Percentiles rank a stretch among this genome's conserved stretches.
phyloP scores from a whole-genome alignment of 2,888 invertebrate species.

The Apodemia zela region DNA sequence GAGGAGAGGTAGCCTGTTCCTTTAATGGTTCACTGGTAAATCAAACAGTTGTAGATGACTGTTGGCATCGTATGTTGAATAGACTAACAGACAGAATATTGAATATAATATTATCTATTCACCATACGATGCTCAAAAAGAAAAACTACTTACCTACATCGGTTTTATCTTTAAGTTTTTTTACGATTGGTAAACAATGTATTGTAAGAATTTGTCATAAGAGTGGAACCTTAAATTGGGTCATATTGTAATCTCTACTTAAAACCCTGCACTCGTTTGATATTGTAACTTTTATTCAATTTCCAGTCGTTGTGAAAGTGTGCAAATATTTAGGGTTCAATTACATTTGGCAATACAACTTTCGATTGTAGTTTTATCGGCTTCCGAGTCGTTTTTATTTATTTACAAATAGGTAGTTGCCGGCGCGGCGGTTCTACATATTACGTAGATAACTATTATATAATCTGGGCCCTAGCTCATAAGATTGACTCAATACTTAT shows the following conservation, averaged over 20 bases:
- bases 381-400: neutral
- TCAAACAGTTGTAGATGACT: no score
- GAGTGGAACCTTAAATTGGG: neutral
- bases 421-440: no score
- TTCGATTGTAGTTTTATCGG: neutral
- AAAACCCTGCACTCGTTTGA: neutral
- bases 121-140: no score
- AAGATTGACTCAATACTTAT: no score
- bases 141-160: no score
- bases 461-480: no score
- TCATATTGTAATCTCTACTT: neutral
- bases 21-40: no score
- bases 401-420: neutral
- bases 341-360: slow-evolving; percentile 4
- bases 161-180: slow-evolving; percentile 36
- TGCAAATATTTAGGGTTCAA: slow-evolving; percentile 3
- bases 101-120: no score
- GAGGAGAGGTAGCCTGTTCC: no score
- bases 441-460: no score
- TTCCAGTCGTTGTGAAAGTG: neutral
- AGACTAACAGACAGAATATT: no score
- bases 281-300: neutral
- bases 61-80: no score
- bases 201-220: neutral
- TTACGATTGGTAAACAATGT: neutral